A percentile compares a stretch with the other conserved stretches of the same genome.
phyloP scores from a whole-genome alignment of 2,113 vertebrate genomes.

The Piprites chloris region DNA sequence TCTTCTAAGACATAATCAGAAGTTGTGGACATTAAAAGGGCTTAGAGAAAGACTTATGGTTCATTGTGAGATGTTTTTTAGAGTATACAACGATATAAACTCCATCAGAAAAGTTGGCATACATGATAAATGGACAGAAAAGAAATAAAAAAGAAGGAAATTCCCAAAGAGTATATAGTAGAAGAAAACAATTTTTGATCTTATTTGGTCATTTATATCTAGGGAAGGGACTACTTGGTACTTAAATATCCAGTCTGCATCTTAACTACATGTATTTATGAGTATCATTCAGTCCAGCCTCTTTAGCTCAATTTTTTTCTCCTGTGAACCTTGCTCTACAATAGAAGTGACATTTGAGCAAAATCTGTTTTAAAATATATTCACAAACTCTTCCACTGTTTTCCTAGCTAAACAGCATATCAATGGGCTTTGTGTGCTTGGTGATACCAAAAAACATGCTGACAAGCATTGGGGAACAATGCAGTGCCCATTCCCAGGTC shows the following conservation, averaged over 20 bases:
- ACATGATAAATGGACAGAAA: background rate
- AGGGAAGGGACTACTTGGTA: background rate
- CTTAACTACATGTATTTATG: background rate
- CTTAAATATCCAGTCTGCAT: background rate
- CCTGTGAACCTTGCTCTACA: background rate
- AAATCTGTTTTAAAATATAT: background rate
- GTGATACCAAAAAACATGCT: background rate
- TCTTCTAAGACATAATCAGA: background rate
- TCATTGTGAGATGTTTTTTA: background rate
- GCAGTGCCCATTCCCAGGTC: accelerated
- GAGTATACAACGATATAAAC: background rate
- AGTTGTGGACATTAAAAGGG: background rate
- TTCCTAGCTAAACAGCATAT: background rate
- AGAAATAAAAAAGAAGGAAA: background rate
- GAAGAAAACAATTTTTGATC: background rate
- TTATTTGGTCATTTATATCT: background rate
- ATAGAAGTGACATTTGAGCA: background rate
- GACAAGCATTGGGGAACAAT: background rate
- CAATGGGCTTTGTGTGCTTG: background rate
- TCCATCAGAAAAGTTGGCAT: background rate
- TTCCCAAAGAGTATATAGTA: background rate
- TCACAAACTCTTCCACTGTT: background rate
- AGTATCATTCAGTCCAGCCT: background rate
- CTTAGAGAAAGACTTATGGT: background rate
- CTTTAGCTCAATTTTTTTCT: background rate